phyloP scores from a whole-genome alignment of 2,113 vertebrate species.

The Tachuris rubrigastra region DNA sequence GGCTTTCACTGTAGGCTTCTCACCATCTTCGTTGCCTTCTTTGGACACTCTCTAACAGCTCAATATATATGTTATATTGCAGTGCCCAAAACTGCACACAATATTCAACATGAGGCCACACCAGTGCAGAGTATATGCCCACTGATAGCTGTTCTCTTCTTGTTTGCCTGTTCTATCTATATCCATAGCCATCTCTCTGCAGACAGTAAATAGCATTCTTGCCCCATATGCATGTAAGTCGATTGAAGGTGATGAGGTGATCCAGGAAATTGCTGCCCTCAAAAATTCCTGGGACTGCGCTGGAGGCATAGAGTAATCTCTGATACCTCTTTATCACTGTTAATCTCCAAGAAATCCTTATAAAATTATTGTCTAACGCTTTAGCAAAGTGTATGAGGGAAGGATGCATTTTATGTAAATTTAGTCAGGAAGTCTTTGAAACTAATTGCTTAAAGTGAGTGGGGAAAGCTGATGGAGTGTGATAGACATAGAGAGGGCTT shows the following conservation, averaged over 20 bases:
- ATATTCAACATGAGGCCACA: neutral
- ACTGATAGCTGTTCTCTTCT: neutral
- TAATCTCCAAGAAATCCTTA: neutral
- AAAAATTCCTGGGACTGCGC: neutral
- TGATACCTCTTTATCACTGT: neutral
- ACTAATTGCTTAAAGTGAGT: constrained; percentile 16
- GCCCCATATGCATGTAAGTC: neutral
- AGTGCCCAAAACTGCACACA: neutral
- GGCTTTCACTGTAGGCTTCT: neutral
- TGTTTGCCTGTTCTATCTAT: neutral
- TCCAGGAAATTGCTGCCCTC: neutral
- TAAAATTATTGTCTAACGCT: neutral
- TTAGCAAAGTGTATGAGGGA: neutral
- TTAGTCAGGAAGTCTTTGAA: constrained; percentile 19
- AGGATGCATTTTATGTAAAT: constrained; percentile 36
- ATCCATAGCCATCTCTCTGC: neutral
- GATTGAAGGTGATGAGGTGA: neutral
- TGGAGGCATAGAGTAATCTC: neutral
- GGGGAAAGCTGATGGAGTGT: constrained; percentile 28
- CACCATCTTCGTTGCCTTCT: neutral
- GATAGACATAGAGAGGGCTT: neutral
- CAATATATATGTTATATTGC: neutral
- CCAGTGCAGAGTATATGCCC: neutral
- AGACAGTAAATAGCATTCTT: neutral
- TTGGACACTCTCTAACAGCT: neutral